Conservation (phyloP, 2,113 vertebrate genomes). For the Microtus oregoni region DNA sequence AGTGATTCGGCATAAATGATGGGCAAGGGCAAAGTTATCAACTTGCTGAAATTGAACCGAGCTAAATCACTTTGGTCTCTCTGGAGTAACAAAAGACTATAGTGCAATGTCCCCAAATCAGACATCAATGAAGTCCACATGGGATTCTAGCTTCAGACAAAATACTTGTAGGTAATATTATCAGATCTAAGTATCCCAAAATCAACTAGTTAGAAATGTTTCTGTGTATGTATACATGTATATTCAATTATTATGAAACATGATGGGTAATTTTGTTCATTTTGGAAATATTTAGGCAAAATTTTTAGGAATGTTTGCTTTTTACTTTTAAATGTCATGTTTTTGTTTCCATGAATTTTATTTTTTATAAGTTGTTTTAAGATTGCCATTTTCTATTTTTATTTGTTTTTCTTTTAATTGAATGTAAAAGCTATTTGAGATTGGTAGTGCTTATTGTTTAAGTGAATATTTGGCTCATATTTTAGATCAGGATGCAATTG, state of each 20-base stretch:
- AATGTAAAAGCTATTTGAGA: not conserved
- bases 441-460: not conserved
- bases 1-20: slow-evolving; percentile 70
- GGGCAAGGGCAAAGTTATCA: slow-evolving; percentile 60
- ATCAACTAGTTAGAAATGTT: not conserved
- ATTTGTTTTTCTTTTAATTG: not conserved
- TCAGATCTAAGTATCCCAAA: not conserved
- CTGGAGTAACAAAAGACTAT: not conserved
- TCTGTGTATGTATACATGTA: not conserved
- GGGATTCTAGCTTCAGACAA: not conserved
- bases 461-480: not conserved
- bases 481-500: not conserved
- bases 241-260: not conserved
- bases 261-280: not conserved
- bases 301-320: not conserved
- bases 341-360: not conserved
- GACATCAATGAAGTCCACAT: not conserved
- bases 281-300: not conserved
- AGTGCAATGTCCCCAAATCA: not conserved
- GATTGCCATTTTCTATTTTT: not conserved
- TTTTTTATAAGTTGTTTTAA: not conserved
- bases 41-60: slow-evolving; percentile 68
- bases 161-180: not conserved
- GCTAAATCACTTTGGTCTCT: slow-evolving; percentile 65
- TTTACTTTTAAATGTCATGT: not conserved